Evolutionary conservation across 23 tunicate species (phyloP), one percentile per base, ranked within the genome.

Genomic region (Ascidia mentula): DNA sequence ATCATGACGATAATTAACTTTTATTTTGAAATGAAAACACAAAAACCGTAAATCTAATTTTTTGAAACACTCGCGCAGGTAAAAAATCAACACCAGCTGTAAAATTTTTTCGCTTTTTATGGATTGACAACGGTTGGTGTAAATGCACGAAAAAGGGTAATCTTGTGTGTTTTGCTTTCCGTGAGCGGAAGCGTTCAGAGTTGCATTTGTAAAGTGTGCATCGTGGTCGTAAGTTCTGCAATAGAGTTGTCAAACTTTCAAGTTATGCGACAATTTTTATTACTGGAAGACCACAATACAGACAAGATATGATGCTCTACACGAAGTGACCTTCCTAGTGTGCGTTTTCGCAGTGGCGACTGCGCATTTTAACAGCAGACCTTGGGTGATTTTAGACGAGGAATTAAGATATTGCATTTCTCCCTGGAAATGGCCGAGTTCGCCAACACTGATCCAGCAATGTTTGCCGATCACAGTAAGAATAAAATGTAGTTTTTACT

Each of bases 391-490:
- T 5, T 3, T 3, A 53, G 65, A 53, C 4, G 65, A 20, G 22
- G 7, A 3, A 6, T 53, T 53, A 9, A 26, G 65, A 53, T 9
- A 3, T 9, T 20, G 24, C 65, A 5, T 53, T 6, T 9, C 24
- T 26, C 24, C 1, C 22, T 5, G 65, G 24, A 28, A 26, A 53
- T 53, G 65, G 65, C 65, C 13, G 65, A 53, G 13, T 53, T 5
- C 24, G 22, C 65, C 12, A 26, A 53, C 65, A 53, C 22, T 9
- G 65, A 53, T 9, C 65, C 65, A 6, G 22, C 65, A 53, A 53
- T 53, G 65, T 53, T 53, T 53, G 65, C 65, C 28, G 65, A 53
- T 53, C 65, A 53, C 65, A 53, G 65, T 53, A 53, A 53, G 65
- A 20, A 53, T 53, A n/a, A n/a, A n/a, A n/a, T n/a, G n/a, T n/a